Conservation (phyloP, 2,113 vertebrate species). For the Myxocyprinus asiaticus region DNA sequence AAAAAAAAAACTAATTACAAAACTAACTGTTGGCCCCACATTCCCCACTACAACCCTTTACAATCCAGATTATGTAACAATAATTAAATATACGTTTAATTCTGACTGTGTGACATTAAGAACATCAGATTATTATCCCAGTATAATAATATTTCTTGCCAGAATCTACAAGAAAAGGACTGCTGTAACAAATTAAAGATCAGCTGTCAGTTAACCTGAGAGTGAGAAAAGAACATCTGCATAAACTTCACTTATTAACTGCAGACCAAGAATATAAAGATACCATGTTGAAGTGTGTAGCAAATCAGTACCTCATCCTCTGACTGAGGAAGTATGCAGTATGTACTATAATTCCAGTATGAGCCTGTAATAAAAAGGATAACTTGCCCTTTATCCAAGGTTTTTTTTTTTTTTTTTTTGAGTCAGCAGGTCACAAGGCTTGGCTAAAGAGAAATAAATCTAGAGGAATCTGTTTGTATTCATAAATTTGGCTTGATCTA, state of each 20-base stretch:
- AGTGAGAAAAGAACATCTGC: background rate
- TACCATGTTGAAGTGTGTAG: constrained; percentile 11
- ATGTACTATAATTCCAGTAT: background rate
- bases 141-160: no score
- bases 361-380: constrained; percentile 19
- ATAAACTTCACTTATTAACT: background rate
- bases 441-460: constrained; percentile 16
- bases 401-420: background rate
- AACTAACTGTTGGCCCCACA: background rate
- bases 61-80: no score
- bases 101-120: no score
- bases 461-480: background rate
- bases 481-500: no score
- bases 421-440: background rate
- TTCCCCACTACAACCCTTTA: background rate
- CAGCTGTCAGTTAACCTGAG: no score
- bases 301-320: background rate
- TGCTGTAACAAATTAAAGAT: no score
- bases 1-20: constrained; percentile 1
- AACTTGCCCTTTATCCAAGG: background rate
- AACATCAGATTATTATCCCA: no score
- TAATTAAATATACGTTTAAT: no score
- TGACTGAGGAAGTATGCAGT: background rate
- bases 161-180: no score
- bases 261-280: background rate